Conservation (phyloP, 1,140 invertebrate genomes). For the Hestina assimilis region DNA sequence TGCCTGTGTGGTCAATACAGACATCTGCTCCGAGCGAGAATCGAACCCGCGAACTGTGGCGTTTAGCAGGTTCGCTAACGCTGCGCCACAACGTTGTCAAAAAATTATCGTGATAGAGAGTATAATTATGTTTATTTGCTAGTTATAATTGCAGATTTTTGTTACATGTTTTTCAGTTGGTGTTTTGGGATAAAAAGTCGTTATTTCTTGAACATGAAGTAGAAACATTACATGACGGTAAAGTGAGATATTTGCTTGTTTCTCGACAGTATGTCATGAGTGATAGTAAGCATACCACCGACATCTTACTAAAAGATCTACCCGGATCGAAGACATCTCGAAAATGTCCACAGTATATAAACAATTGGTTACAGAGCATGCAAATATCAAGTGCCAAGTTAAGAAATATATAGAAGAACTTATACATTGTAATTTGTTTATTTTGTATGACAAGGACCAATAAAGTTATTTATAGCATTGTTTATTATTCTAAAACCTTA, state of each 20-base stretch:
- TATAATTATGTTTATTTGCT: no score
- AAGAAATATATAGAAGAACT: slow-evolving; percentile 29
- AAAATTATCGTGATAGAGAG: no score
- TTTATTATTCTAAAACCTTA: neutral
- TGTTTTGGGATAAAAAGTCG: slow-evolving; percentile 90
- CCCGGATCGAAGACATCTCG: slow-evolving; percentile 65
- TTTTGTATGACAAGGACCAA: neutral
- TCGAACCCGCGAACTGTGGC: no score
- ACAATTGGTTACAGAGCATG: slow-evolving; percentile 51
- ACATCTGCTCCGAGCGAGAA: no score
- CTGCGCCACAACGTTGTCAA: no score
- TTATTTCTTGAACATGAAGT: slow-evolving; percentile 92
- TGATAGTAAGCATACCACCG: slow-evolving; percentile 79
- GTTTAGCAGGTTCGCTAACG: no score
- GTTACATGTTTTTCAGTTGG: slow-evolving; percentile 62
- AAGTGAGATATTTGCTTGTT: slow-evolving; percentile 86
- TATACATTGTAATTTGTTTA: neutral
- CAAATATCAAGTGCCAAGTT: slow-evolving; percentile 44
- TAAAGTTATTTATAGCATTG: neutral
- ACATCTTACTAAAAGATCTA: slow-evolving; percentile 79
- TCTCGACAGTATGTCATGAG: slow-evolving; percentile 86
- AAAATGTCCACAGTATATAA: slow-evolving; percentile 44
- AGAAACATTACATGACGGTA: slow-evolving; percentile 83
- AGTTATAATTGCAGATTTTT: no score
- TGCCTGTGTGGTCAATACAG: no score